These are phyloP conservation scores for Morelia viridis DNA, from an alignment of 2,797 vertebrate species.

Conservation along the genomic window DNA sequence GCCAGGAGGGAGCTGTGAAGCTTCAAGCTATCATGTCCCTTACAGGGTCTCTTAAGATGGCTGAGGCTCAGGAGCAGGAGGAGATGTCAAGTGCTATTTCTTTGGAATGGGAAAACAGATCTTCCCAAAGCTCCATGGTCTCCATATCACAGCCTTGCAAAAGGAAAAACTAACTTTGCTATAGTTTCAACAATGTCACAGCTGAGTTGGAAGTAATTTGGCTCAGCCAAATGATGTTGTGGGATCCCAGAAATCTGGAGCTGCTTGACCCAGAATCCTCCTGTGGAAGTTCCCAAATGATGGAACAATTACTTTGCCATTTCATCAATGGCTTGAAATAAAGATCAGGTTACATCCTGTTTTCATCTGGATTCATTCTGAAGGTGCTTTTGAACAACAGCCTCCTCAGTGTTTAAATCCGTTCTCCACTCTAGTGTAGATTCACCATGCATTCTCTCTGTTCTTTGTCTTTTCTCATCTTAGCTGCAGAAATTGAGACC, in stretches of 20 bases:
- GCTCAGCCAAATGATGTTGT: neutral
- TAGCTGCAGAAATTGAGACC: neutral
- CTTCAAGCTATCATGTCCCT: neutral
- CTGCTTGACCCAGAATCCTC: neutral
- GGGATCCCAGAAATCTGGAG: neutral
- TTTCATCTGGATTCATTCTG: neutral
- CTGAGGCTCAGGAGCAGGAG: neutral
- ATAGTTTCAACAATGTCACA: neutral
- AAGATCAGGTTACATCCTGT: neutral
- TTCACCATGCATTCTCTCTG: neutral
- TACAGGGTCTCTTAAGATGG: neutral
- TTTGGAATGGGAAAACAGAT: neutral
- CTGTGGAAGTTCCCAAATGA: neutral
- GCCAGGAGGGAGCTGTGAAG: neutral
- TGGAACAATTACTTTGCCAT: neutral
- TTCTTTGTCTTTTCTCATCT: neutral
- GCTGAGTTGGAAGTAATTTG: neutral
- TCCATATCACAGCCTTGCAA: neutral
- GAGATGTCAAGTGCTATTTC: neutral
- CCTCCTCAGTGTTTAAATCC: neutral
- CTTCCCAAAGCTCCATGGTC: neutral
- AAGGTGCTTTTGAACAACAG: neutral
- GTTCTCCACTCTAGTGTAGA: neutral
- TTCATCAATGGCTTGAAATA: neutral
- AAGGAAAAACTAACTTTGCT: neutral